Base-by-base conservation (phyloP, 2,888 invertebrate genomes). In the Caenorhabditis parvicauda region DNA sequence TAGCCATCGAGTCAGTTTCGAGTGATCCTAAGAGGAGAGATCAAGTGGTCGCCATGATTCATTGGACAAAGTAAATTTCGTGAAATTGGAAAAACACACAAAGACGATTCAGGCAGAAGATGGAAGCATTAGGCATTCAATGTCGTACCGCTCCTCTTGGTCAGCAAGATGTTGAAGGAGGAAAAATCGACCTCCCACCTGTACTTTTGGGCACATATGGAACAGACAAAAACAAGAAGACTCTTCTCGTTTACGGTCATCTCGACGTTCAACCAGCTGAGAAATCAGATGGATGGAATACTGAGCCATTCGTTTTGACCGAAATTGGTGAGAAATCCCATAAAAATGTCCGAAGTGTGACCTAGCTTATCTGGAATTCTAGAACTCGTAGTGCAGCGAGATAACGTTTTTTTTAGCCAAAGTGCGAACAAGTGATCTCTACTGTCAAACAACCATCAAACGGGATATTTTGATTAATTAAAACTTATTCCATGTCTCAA, bases 251-350 rank as follows among this genome's bases (percentile, higher is more conserved):
- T 55, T 98, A 98, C 83, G 96, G 96, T 0, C 98, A 98, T 84
- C 86, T 98, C 79, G 98, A 98, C 85, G 98, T 98, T 0, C 96
- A 96, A 82, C 96, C 96, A 9, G 98, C 96, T 0, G 82, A 88
- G 28, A 88, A 88, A 81, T 41, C 63, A 64, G 74, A 74, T 85
- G 96, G 95, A 0, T 96, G 96, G 96, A 86, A 90, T 68, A 89
- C 92, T 0, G 92, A 96, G 59, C 96, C 98, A 0, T 98, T 96
- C 84, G 88, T 87, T 44, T 84, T 98, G 54, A 88, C 88, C 17
- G 92, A 94, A 82, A 87, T 87, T n/a, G n/a, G n/a, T n/a, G n/a
- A n/a, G n/a, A n/a, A n/a, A n/a, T n/a, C n/a, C n/a, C n/a, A n/a
- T n/a, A n/a, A n/a, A n/a, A n/a, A n/a, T n/a, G n/a, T n/a, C n/a